Base-by-base conservation (phyloP, 64 coral and sea anemone genomes). In the Montipora sp. region DNA sequence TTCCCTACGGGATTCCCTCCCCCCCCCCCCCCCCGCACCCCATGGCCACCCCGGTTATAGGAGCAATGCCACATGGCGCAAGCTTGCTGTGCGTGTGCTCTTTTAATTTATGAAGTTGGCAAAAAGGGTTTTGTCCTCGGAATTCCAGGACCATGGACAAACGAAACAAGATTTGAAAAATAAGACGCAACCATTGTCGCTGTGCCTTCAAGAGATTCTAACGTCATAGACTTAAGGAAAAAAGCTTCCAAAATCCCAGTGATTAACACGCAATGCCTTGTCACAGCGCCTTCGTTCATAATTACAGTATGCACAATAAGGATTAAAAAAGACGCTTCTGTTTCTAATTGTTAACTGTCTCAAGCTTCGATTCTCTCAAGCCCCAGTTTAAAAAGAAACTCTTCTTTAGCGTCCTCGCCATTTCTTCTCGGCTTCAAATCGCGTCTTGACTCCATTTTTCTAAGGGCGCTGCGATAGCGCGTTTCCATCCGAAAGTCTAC, bases 371-470 rank as follows among this genome's bases (percentile, higher is more conserved):
- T 93, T 88, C 83, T 68, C 77, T 84, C 91, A 44, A 93, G 91
- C 51, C 91, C 91, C 51, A 93, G 79, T 12, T 74, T 93, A 21
- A 86, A 93, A 12, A 93, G 83, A 79, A 93, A 93, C 20, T 93
- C 91, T 60, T 93, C 91, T 19, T 93, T 93, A 14, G 60, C 91
- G 21, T 86, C 91, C 19, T 93, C 91, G 51, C 77, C 83, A 16
- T 24, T 86, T 89, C 72, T 58, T 77, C 21, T 89, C 27, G 27
- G 27, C 19, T 15, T 87, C 23, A 61, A 73, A 47, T 87, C 59
- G n/a, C 82, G 48, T 47, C 82, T 85, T 4, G 18, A 14, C 47
- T 85, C 82, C 15, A 85, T 67, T 85, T 71, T 85, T 7, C 82
- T 85, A 19, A 71, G 65, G 7, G 82, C 82, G 44, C 82, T 85